Evolutionary conservation across 2,888 invertebrate genomes (phyloP).

Genomic region (Drosophila birchii): DNA sequence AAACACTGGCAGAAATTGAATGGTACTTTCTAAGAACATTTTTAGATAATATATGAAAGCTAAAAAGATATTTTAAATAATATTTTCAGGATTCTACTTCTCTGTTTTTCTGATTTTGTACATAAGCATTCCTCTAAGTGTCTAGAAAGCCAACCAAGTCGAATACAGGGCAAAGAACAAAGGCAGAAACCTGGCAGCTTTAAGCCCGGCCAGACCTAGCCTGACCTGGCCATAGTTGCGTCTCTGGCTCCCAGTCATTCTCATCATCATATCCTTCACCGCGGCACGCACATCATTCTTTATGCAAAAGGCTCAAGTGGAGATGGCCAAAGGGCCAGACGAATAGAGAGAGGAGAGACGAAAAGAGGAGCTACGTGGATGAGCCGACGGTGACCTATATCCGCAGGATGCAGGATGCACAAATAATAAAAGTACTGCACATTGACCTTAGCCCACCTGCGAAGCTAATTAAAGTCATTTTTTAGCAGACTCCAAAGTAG

Average conservation of each 20-base stretch:
- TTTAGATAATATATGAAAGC: neutral
- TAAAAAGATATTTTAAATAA: neutral
- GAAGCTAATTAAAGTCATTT: constrained; percentile 60
- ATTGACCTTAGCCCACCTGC: constrained; percentile 64
- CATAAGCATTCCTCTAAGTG: neutral
- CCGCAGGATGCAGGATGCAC: constrained; percentile 43
- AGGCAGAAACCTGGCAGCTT: constrained; percentile 52
- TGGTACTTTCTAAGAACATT: too few species aligned
- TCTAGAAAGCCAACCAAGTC: constrained; percentile 9
- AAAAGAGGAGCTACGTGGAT: constrained; percentile 13
- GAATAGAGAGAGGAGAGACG: neutral
- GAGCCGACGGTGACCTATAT: constrained; percentile 63
- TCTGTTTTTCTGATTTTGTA: neutral
- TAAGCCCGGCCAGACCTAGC: constrained; percentile 56
- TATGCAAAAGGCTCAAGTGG: constrained; percentile 47
- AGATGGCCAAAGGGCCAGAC: constrained; percentile 15
- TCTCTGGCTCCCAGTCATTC: constrained; percentile 28
- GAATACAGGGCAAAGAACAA: constrained; percentile 31
- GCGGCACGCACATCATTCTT: constrained; percentile 69
- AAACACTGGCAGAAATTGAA: constrained; percentile 1
- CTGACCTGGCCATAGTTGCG: constrained; percentile 44
- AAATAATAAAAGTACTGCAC: constrained; percentile 53
- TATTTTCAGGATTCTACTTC: neutral
- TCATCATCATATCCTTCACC: constrained; percentile 14
- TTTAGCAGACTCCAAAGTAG: constrained; percentile 21